Evolutionary conservation across 2,113 vertebrate genomes (phyloP), one percentile per base, ranked within the genome.

Genomic region (Nibea coibor): DNA sequence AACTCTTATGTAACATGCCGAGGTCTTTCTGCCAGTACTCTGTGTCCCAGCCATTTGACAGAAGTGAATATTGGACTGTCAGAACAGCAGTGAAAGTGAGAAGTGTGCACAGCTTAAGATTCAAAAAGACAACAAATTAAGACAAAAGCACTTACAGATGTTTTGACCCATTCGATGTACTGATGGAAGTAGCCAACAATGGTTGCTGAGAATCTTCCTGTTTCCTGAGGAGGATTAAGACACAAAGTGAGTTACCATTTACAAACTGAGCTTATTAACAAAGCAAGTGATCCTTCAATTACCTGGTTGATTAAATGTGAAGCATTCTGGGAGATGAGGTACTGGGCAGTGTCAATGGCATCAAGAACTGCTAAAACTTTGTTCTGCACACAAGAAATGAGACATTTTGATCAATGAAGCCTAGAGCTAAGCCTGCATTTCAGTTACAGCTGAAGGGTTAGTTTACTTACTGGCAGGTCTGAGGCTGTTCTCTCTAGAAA

Each of bases 131-230:
- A 80, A 68, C 22, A 47, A 39, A 78, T 80, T 0, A 75, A 31
- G 31, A 89, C 56, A 45, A 1, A 12, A 51, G 87, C 64, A 96
- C 97, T 98, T 93, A 99, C 98, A 15, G 97, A 94, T 17, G 94
- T 92, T 84, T 94, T 96, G 79, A 97, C 94, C 98, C 98, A 99
- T 5, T 95, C 91, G 20, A 96, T 63, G 58, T 99, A 99, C 3
- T 95, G 96, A 71, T 95, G 92, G 73, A 99, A 98, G 94, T 98
- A 97, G 50, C 94, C 92, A 47, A 96, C 74, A 66, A 99, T 92
- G 26, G 83, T 95, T n/a, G 91, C 88, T 66, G 92, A 94, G 85
- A 96, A 99, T 81, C 93, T 96, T 75, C 92, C 92, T 0, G 94
- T 96, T 94, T 98, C 97, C 98, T 98, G 91, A 77, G 78, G 22